Evolutionary conservation across 2,888 invertebrate species (phyloP).

Genomic region (Vesta saturnalis): DNA sequence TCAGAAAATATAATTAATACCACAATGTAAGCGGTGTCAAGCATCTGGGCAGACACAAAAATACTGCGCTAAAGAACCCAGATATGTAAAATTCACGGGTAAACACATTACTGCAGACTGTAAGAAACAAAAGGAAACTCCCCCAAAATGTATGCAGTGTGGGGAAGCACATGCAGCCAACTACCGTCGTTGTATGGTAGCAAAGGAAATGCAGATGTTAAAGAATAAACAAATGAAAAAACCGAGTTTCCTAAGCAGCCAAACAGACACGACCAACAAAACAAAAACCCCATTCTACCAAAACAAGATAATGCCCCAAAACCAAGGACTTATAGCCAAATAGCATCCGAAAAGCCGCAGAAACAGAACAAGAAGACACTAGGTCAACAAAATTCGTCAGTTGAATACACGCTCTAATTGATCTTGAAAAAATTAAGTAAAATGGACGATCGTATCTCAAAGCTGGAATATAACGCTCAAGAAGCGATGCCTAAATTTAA

Average conservation of each 20-base stretch:
- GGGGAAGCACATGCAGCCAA: conserved; percentile 28
- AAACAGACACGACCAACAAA: background rate
- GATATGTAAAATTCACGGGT: conserved; percentile 39
- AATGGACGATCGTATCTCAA: conserved; percentile 33
- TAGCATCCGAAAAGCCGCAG: background rate
- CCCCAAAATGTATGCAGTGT: conserved; percentile 28
- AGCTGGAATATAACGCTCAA: conserved; percentile 33
- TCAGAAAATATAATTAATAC: conserved; percentile 17
- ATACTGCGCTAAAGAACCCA: conserved; percentile 27
- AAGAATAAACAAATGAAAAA: conserved; percentile 16
- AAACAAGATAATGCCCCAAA: background rate
- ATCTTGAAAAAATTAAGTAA: conserved; percentile 29
- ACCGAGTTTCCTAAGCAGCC: conserved; percentile 24
- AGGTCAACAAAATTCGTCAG: background rate
- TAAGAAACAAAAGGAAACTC: background rate
- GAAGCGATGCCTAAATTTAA: conserved; percentile 33
- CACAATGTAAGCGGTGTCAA: conserved; percentile 30
- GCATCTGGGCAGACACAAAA: conserved; percentile 30
- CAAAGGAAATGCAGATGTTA: conserved; percentile 12
- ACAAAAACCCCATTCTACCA: background rate
- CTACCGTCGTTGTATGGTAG: conserved; percentile 15
- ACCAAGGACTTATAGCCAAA: too few species aligned
- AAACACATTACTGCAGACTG: conserved; percentile 26
- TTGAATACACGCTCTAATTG: conserved; percentile 3
- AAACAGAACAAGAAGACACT: conserved; percentile 3